A percentile compares a stretch with the other conserved stretches of the same genome.
Conservation (phyloP, 1,140 invertebrate species). For the Penaeus vannamei region DNA sequence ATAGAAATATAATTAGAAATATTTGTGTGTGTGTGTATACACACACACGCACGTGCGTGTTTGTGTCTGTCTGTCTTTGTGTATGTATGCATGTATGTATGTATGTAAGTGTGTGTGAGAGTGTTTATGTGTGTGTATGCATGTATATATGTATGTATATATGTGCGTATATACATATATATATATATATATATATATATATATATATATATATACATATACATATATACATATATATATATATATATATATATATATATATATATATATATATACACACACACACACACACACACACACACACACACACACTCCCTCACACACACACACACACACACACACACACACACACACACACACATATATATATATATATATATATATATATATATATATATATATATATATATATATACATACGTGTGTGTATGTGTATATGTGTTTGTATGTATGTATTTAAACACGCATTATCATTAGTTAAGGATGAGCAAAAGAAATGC, state of each 20-base stretch:
- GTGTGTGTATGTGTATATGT: conserved; percentile 20
- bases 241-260: not conserved
- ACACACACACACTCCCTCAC: no score
- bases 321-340: no score
- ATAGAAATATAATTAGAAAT: conserved; percentile 38
- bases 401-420: not conserved
- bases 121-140: not conserved
- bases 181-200: conserved; percentile 42
- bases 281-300: no score
- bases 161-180: conserved; percentile 12
- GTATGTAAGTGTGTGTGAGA: conserved; percentile 18
- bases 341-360: no score
- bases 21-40: conserved; percentile 28
- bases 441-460: conserved; percentile 27
- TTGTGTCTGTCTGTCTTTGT: not conserved
- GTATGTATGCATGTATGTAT: conserved; percentile 30
- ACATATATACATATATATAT: not conserved
- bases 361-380: conserved; percentile 25
- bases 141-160: not conserved
- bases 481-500: no score
- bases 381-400: conserved; percentile 30
- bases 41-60: not conserved
- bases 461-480: no score
- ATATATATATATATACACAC: not conserved
- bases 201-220: conserved; percentile 35